These are phyloP conservation scores for Cecropterus lyciades DNA, from an alignment of 1,140 invertebrate genomes.

Conservation along the genomic window DNA sequence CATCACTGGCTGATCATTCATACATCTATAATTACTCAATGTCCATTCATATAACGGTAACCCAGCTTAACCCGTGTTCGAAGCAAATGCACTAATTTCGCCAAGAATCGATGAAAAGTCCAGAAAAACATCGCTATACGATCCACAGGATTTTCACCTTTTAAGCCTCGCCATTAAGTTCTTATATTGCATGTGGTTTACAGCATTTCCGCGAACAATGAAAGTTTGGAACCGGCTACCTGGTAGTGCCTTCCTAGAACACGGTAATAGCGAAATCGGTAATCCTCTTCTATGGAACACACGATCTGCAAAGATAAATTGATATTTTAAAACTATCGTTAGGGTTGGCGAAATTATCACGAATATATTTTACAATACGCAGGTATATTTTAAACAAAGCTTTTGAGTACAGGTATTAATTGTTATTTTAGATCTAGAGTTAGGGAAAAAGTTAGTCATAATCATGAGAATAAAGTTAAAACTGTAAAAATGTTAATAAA, in stretches of 20 bases:
- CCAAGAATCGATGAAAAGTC: constrained; percentile 54
- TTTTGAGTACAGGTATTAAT: too few relatives aligned
- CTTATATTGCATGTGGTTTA: constrained; percentile 37
- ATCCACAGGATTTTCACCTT: constrained; percentile 18
- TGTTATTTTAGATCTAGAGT: too few relatives aligned
- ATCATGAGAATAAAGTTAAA: too few relatives aligned
- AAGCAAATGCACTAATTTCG: constrained; percentile 59
- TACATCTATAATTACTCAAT: constrained; percentile 50
- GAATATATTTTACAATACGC: background rate
- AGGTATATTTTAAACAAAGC: background rate
- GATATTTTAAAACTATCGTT: constrained; percentile 60
- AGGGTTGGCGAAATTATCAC: constrained; percentile 54
- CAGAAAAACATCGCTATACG: constrained; percentile 20
- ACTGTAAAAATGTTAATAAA: too few relatives aligned
- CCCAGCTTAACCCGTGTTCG: constrained; percentile 34
- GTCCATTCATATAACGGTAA: constrained; percentile 58
- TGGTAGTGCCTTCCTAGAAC: constrained; percentile 76
- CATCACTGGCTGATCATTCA: constrained; percentile 47
- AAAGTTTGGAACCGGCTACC: constrained; percentile 66
- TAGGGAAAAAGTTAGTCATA: too few relatives aligned
- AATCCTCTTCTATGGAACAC: constrained; percentile 78
- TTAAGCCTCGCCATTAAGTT: constrained; percentile 18
- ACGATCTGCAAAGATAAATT: constrained; percentile 75
- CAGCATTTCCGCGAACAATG: constrained; percentile 59
- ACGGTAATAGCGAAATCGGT: constrained; percentile 73